Evolutionary conservation across 2,113 vertebrate genomes (phyloP).

Genomic region (Muntiacus muntjak): DNA sequence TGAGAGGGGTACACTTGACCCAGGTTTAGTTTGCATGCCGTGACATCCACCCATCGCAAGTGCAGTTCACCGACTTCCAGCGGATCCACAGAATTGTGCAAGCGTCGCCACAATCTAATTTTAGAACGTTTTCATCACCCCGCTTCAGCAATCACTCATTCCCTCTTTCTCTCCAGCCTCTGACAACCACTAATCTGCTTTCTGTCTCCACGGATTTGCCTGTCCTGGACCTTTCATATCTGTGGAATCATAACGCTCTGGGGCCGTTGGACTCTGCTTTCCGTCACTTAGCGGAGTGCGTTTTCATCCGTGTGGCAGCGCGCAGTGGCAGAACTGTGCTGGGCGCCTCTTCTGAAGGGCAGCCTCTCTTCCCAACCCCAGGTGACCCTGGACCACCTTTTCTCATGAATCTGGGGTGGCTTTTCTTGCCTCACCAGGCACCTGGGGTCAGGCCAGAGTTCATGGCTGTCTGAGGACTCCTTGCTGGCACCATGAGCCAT

Average conservation of each 20-base stretch:
- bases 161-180: accelerated
- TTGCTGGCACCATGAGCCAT: neutral
- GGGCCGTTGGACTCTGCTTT: neutral
- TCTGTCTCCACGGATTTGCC: neutral
- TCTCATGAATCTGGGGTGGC: accelerated
- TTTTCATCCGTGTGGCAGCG: accelerated
- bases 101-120: accelerated
- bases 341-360: neutral
- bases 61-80: accelerated
- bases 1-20: neutral
- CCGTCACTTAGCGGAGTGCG: accelerated
- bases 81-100: neutral
- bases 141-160: neutral
- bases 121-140: neutral
- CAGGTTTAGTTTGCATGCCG: accelerated
- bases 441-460: neutral
- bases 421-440: neutral
- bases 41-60: accelerated
- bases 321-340: neutral
- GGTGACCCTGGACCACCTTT: neutral
- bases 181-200: neutral
- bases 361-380: no score
- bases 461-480: neutral
- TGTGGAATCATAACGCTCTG: accelerated
- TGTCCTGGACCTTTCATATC: accelerated